Evolutionary conservation across 1,140 invertebrate species (phyloP), one percentile per base, ranked within the genome.

Genomic region (Geopemphigus sp.): DNA sequence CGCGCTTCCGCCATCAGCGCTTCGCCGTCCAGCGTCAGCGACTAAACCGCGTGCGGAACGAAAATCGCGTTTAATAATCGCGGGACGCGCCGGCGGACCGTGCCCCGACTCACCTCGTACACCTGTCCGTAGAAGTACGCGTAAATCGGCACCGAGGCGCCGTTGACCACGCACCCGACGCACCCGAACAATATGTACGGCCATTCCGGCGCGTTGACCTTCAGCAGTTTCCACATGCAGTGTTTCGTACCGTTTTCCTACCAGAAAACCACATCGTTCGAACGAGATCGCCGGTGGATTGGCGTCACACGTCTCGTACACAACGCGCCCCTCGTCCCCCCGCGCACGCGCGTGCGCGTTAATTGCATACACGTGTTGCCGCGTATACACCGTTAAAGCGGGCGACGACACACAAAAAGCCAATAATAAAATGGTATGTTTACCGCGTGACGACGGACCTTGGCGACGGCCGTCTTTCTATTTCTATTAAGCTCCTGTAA

Each of bases 71-170:
- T n/a, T n/a, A 39, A 39, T 39, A 4, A 39, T 8, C 3, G 32
- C 32, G 32, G 32, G 32, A n/a, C n/a, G n/a, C n/a, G 32, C 8
- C 32, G 32, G 32, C 32, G 32, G 32, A 39, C 32, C 3, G 8
- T n/a, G n/a, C n/a, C n/a, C n/a, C n/a, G n/a, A n/a, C 86, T 86
- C 85, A 92, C 90, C 80, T 90, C 89, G 81, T 95, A 87, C 83
- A 96, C 91, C 85, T 94, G 91, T 73, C 93, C 91, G 82, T 95
- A 92, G n/a, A 95, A 86, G 61, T 95, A 86, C 1, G 93, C 91
- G 84, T 94, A 92, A 1, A 91, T 83, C 1, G 94, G 94, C 86
- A 93, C 91, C 54, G 90, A 87, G 74, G 88, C 88, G 5, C 94
- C 94, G 83, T 89, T 90, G 12, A 94, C 83, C 0, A 90, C 82